Conservation (phyloP, 2,797 vertebrate species). For the Malacoctenus gilli region DNA sequence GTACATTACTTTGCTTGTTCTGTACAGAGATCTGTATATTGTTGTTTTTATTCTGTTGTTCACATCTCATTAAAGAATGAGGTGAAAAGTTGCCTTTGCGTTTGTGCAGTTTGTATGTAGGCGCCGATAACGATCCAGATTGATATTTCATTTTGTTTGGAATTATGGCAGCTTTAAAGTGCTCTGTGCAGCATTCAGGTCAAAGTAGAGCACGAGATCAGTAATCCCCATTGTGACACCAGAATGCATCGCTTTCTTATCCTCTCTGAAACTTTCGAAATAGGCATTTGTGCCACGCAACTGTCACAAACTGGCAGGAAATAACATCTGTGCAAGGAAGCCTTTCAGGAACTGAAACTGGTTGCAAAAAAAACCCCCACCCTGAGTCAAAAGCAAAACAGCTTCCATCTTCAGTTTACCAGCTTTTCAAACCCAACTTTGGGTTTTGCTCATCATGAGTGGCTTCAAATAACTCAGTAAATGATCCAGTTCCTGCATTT, state of each 20-base stretch:
- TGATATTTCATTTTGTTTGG: background rate
- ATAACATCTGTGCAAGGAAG: too few relatives aligned
- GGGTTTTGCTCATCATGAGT: background rate
- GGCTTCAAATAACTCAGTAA: too few relatives aligned
- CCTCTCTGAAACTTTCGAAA: background rate
- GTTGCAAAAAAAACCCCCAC: too few relatives aligned
- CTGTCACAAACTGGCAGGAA: background rate
- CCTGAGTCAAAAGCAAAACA: too few relatives aligned
- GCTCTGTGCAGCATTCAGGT: background rate
- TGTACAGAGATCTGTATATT: slow-evolving; percentile 42
- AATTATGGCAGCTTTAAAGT: background rate
- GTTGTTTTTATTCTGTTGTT: slow-evolving; percentile 51
- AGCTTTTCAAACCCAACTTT: background rate
- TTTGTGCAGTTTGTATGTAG: slow-evolving; percentile 11
- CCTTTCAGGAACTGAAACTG: too few relatives aligned
- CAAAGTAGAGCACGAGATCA: too few relatives aligned
- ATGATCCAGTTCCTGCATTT: too few relatives aligned
- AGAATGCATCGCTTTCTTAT: too few relatives aligned
- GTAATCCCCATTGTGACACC: too few relatives aligned
- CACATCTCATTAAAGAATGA: slow-evolving; percentile 50
- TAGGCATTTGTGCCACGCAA: too few relatives aligned
- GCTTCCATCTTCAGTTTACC: too few relatives aligned
- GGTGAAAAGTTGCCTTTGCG: slow-evolving; percentile 23
- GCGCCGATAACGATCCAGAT: background rate
- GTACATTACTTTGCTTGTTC: slow-evolving; percentile 39